phyloP scores from a whole-genome alignment of 1,140 invertebrate species.

The Panonychus citri region DNA sequence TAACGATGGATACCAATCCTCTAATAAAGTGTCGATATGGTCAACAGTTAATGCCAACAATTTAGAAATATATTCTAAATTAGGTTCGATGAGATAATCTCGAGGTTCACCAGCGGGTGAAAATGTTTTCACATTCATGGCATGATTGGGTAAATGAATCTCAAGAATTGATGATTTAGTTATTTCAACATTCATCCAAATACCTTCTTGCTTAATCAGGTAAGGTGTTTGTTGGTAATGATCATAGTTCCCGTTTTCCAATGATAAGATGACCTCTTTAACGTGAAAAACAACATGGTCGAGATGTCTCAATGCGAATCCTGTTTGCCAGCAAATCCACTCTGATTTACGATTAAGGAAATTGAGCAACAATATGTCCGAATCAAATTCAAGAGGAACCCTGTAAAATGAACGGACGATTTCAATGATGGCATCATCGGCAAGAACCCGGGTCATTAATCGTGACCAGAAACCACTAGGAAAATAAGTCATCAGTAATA shows the following conservation, averaged over 20 bases:
- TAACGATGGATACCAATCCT: slow-evolving; percentile 92
- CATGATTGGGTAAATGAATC: slow-evolving; percentile 51
- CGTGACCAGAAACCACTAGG: slow-evolving; percentile 94
- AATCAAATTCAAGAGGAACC: slow-evolving; percentile 32
- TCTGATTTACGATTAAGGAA: slow-evolving; percentile 41
- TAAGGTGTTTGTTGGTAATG: slow-evolving; percentile 20
- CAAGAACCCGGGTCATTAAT: slow-evolving; percentile 67
- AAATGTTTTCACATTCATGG: slow-evolving; percentile 22
- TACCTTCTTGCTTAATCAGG: slow-evolving; percentile 33
- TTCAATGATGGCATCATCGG: slow-evolving; percentile 61
- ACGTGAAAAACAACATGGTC: slow-evolving; percentile 53
- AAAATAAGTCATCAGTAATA: slow-evolving; percentile 80
- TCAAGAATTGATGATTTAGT: slow-evolving; percentile 56
- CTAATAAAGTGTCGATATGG: slow-evolving; percentile 82
- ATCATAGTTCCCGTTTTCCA: slow-evolving; percentile 18
- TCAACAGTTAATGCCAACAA: slow-evolving; percentile 75
- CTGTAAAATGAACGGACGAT: slow-evolving; percentile 46
- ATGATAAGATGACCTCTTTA: slow-evolving; percentile 47
- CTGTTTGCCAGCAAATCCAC: slow-evolving; percentile 89
- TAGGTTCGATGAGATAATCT: slow-evolving; percentile 32
- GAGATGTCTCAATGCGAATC: slow-evolving; percentile 59
- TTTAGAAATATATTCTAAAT: slow-evolving; percentile 51
- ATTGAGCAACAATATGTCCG: slow-evolving; percentile 31
- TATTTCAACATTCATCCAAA: slow-evolving; percentile 62
- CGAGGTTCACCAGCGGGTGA: background rate